A percentile compares a stretch with the other conserved stretches of the same genome.
Conservation (phyloP, 2,888 invertebrate species). For the Drosophila anomelani region DNA sequence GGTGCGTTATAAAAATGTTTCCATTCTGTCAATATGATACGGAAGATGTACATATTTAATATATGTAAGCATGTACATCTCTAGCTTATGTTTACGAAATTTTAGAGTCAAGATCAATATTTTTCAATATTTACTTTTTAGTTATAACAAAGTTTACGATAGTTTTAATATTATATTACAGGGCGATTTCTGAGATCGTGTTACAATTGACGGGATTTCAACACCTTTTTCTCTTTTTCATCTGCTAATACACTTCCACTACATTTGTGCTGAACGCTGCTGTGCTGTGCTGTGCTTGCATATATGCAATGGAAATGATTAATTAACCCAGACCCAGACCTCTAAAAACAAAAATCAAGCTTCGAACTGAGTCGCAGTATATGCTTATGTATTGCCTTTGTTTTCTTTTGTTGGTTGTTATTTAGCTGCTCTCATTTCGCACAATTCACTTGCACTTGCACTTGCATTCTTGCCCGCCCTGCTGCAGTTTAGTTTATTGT, state of each 20-base stretch:
- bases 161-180: neutral
- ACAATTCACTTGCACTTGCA: constrained; percentile 12
- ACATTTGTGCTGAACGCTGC: neutral
- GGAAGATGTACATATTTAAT: no score
- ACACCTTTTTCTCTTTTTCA: neutral
- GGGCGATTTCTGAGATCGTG: neutral
- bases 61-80: neutral
- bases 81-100: neutral
- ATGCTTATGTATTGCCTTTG: constrained; percentile 18
- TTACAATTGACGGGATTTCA: neutral
- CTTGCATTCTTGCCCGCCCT: neutral
- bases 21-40: no score
- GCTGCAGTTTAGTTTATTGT: constrained; percentile 1
- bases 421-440: constrained; percentile 15
- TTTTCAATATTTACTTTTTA: neutral
- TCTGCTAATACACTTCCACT: neutral
- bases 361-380: constrained; percentile 29
- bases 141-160: neutral
- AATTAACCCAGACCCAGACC: constrained; percentile 73
- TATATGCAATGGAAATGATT: constrained; percentile 65
- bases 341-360: constrained; percentile 62
- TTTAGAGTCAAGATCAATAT: neutral
- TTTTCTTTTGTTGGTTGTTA: constrained; percentile 10
- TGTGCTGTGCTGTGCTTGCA: constrained; percentile 22
- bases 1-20: no score